A percentile compares a stretch with the other conserved stretches of the same genome.
phyloP scores from a whole-genome alignment of 2,797 vertebrate genomes.

The Steatocranus sp. region DNA sequence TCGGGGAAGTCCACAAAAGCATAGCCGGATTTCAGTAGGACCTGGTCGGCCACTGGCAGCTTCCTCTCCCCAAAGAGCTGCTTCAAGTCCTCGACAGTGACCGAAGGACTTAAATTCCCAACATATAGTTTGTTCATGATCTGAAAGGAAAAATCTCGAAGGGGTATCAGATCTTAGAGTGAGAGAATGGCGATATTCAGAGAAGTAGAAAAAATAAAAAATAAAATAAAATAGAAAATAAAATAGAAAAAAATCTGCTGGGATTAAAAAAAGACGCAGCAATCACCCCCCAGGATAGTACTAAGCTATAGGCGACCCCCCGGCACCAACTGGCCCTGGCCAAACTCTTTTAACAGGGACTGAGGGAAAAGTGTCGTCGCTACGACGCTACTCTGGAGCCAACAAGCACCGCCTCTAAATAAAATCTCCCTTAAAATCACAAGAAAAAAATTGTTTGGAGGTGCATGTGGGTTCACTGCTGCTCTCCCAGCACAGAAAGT shows the following conservation, averaged over 20 bases:
- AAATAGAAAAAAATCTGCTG: slow-evolving; percentile 40
- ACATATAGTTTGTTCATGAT: slow-evolving; percentile 97
- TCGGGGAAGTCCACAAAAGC: slow-evolving; percentile 93
- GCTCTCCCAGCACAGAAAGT: slow-evolving; percentile 33
- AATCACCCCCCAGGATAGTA: slow-evolving; percentile 69
- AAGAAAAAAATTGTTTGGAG: slow-evolving; percentile 68
- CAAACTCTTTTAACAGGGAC: slow-evolving; percentile 82
- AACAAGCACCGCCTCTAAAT: slow-evolving; percentile 84
- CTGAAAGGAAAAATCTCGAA: slow-evolving; percentile 70
- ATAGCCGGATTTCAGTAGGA: slow-evolving; percentile 92
- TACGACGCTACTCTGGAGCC: slow-evolving; percentile 76
- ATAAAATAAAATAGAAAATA: slow-evolving; percentile 3
- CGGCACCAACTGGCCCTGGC: slow-evolving; percentile 80
- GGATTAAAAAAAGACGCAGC: slow-evolving; percentile 55
- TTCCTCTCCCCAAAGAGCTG: slow-evolving; percentile 88
- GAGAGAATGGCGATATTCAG: slow-evolving; percentile 49
- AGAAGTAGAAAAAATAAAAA: slow-evolving; percentile 42
- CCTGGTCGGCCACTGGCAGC: slow-evolving; percentile 87
- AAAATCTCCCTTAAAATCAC: slow-evolving; percentile 77
- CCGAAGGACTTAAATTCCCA: slow-evolving; percentile 92
- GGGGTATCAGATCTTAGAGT: slow-evolving; percentile 56
- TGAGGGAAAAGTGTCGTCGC: slow-evolving; percentile 77
- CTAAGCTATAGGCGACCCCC: slow-evolving; percentile 75
- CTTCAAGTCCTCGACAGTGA: slow-evolving; percentile 91
- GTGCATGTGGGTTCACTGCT: slow-evolving; percentile 59